Base-by-base conservation (phyloP, 2,113 vertebrate species). In the Condylura cristata region DNA sequence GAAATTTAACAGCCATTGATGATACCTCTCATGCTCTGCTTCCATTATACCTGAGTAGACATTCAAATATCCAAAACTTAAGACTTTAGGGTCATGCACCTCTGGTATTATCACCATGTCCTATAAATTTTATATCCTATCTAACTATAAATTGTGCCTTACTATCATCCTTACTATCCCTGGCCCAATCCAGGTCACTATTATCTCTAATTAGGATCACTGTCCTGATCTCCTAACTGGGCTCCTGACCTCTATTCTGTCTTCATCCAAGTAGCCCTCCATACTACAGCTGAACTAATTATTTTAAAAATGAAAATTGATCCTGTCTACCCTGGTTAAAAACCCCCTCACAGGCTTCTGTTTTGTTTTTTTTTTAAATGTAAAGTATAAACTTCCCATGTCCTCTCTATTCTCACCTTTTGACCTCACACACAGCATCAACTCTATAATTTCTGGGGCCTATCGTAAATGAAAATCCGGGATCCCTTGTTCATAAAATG, bases 191-290 rank as follows among this genome's bases (percentile, higher is more conserved):
- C 46, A 94, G 63, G 44, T 26, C 24, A 58, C 48, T 89, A 71
- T 58, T n/a, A 89, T 58, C 32, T 92, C 80, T 90, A 78, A 65
- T 26, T 70, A 22, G 34, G 8, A 92, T 76, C 86, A 94, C 3
- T 78, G 6, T 71, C 70, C 70, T 79, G 39, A 48, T 48, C 34
- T 90, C 32, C 34, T 82, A 88, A 66, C 24, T 90, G 41, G 48
- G 44, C 20, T 90, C 71, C 39, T 74, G 32, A 48, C 6, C 46
- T 74, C 71, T 84, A 83, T 16, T 51, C 26, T 81, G 46, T 48
- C 58, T 32, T 71, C 10, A 74, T 46, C 56, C 56, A 91, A 58
- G 20, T 28, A 58, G 34, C 10, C 51, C 56, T 78, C 39, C 63
- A 72, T 11, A 93, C 20, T 74, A 81, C 5, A 72, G 75, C 63